Conservation (phyloP, 2,888 invertebrate genomes). For the Lomographa bimaculata region DNA sequence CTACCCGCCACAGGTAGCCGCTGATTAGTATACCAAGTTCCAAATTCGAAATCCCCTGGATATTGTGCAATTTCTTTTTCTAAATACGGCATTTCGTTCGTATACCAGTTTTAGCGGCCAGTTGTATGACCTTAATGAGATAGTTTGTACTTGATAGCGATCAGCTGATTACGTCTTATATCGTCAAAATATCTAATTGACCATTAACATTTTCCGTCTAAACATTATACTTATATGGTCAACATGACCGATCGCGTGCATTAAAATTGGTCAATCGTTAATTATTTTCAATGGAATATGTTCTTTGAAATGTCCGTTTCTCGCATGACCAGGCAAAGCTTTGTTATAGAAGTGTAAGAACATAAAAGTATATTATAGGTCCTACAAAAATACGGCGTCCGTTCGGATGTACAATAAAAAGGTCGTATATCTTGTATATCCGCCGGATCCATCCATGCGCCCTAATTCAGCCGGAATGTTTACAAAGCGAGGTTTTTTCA, state of each 20-base stretch:
- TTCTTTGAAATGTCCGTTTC: too few species aligned
- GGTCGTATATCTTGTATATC: constrained; percentile 26
- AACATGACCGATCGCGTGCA: too few species aligned
- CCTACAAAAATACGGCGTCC: constrained; percentile 23
- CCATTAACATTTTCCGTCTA: too few species aligned
- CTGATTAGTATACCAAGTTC: constrained; percentile 60
- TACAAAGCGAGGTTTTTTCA: constrained; percentile 20
- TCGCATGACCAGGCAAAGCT: constrained; percentile 17
- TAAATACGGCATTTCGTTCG: constrained; percentile 24
- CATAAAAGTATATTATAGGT: constrained; percentile 18
- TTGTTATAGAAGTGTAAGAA: constrained; percentile 18
- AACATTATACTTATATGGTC: too few species aligned
- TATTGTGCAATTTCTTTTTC: constrained; percentile 43
- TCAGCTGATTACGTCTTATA: constrained; percentile 10
- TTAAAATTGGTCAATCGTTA: too few species aligned
- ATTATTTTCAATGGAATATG: too few species aligned
- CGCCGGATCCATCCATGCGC: constrained; percentile 17
- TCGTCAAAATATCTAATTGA: too few species aligned
- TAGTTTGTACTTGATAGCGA: constrained; percentile 3
- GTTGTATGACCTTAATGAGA: constrained; percentile 10
- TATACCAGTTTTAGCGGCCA: constrained; percentile 22
- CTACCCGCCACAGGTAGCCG: constrained; percentile 73
- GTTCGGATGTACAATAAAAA: constrained; percentile 21
- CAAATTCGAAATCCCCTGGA: constrained; percentile 57
- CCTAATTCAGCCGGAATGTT: constrained; percentile 25